Evolutionary conservation across 2,113 vertebrate species (phyloP), one percentile per base, ranked within the genome.

Genomic region (Hoplias malabaricus): DNA sequence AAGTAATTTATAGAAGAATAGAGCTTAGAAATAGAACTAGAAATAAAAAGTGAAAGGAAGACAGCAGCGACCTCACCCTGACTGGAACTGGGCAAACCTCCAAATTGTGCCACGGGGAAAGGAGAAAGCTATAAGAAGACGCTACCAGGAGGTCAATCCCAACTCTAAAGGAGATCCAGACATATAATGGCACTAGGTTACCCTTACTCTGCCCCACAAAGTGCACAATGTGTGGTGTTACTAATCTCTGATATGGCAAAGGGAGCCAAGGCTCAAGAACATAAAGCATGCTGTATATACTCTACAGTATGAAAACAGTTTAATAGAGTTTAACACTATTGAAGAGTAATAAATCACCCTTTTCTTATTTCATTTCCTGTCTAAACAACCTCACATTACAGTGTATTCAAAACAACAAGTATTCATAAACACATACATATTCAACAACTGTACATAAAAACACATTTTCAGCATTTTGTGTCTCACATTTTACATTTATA

Each of bases 41-140:
- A n/a, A n/a, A n/a, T 16, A 19, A 66, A 27, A 8, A 33, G 11
- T 10, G 25, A 56, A 21, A 19, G 19, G n/a, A 34, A 40, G 16
- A 42, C 38, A n/a, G n/a, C n/a, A 27, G 50, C 27, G 57, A 63
- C 10, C 8, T 77, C n/a, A 23, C 36, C 19, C 63, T 59, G 74
- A 36, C 50, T 68, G 63, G 36, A 46, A 40, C 74, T 77, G 74
- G 74, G 63, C 74, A 68, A 23, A 57, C 19, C 34, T 68, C 74
- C 74, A 77, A 68, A 68, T 25, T 31, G 36, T 31, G 23, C 43
- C 61, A 53, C 59, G 21, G 70, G 43, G 63, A 68, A 43, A 57
- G 50, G 29, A 61, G 36, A 13, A 56, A 16, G 50, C 50, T 29
- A 77, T 57, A 40, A 50, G 56, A 19, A 46, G 33, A 77, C 9